Base-by-base conservation (phyloP, 2,888 invertebrate genomes). In the Trachelus iudaicus region DNA sequence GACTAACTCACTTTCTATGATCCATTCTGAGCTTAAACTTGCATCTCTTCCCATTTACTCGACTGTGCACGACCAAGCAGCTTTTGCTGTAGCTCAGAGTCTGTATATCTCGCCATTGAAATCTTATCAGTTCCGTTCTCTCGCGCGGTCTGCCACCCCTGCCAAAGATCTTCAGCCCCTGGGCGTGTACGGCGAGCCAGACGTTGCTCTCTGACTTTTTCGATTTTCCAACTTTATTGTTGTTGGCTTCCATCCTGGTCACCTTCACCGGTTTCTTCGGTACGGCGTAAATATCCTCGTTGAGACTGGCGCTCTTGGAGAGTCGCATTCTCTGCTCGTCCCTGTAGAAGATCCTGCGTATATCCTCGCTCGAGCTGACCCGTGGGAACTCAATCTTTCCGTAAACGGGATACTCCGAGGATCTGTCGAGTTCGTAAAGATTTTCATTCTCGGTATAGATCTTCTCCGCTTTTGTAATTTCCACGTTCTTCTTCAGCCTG, bases 41-140 rank as follows among this genome's bases (percentile, higher is more conserved):
- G 79, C 93, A 92, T 73, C 93, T 93, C 83, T 93, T 94, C 15
- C 93, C 93, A 79, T 93, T 93, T 77, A 93, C 87, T 83, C 93
- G 93, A 68, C 94, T 88, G 90, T 92, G 90, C 87, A 94, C 93
- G 12, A 95, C 93, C 71, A 96, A 92, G 82, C 94, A 95, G 86
- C 94, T 95, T 89, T 96, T 96, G 86, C 95, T 95, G 87, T 95
- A 96, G 87, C 95, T 95, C 82, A 96, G 93, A 82, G 95, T 96
- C 87, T 96, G 95, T 85, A 96, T 96, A 83, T 95, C 94, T 84
- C 94, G 94, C 96, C 96, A 96, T 83, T 93, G 93, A 86, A 94
- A 94, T 81, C 90, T 88, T 6, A 90, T 89, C n/a, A 91, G 81
- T 75, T 91, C 89, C 4, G 83, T 81, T 79, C 90, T 87, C 73